Evolutionary conservation across 2,888 invertebrate genomes (phyloP).

Genomic region (Synanthedon andrenaeformis): DNA sequence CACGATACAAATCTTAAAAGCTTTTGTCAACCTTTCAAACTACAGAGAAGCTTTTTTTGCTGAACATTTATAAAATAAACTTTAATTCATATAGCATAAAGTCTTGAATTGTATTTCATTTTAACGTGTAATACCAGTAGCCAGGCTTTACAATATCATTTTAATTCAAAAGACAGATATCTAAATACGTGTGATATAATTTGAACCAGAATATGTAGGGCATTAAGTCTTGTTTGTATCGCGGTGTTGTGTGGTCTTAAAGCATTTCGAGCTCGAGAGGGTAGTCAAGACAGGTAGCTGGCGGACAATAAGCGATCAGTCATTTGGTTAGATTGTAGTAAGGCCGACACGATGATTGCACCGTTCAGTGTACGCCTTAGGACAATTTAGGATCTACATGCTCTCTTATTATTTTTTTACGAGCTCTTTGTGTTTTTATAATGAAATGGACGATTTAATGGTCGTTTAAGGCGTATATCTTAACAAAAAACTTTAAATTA

Average conservation of each 20-base stretch:
- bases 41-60: not conserved
- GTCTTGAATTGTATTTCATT: too few relatives aligned
- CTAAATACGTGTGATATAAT: too few relatives aligned
- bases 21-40: conserved; percentile 1
- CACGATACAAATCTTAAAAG: not conserved
- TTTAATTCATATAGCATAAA: too few relatives aligned
- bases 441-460: too few relatives aligned
- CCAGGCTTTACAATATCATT: conserved; percentile 7
- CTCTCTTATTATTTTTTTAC: conserved; percentile 8
- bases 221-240: too few relatives aligned
- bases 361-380: conserved; percentile 33
- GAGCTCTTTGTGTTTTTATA: too few relatives aligned
- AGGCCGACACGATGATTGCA: conserved; percentile 43
- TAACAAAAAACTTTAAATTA: too few relatives aligned
- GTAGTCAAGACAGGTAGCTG: conserved; percentile 57
- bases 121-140: conserved; percentile 26
- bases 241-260: too few relatives aligned
- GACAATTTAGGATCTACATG: conserved; percentile 38
- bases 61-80: too few relatives aligned
- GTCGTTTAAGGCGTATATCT: too few relatives aligned
- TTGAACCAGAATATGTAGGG: too few relatives aligned
- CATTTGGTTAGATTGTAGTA: conserved; percentile 48
- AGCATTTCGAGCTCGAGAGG: conserved; percentile 1
- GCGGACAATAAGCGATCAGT: conserved; percentile 64
- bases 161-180: too few relatives aligned